Base-by-base conservation (phyloP, 2,113 vertebrate species). In the Glareola pratincola region DNA sequence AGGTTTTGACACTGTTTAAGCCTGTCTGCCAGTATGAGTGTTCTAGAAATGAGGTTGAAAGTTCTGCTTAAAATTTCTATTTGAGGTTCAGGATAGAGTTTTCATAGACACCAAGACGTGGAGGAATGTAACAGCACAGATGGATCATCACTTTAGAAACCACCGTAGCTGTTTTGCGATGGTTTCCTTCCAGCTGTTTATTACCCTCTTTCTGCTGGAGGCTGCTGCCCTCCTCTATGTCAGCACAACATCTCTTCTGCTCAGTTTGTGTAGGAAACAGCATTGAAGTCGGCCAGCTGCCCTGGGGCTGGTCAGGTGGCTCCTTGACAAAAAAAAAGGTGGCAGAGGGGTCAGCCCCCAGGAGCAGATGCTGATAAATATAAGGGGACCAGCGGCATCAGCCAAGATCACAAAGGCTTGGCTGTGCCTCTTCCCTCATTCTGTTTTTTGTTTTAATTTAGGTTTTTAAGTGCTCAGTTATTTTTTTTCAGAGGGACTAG, bases 381-480 rank as follows among this genome's bases (percentile, higher is more conserved):
- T 9, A 8, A 50, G 29, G 62, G 24, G 14, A 72, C 8, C 14
- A 24, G 45, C 12, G 66, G 7, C 39, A 27, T 16, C 86, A 92
- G 18, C 32, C 34, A 50, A 15, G 22, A 29, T 54, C 54, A 5
- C 22, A 9, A 47, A 50, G 43, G 15, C 60, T 86, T 56, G 41
- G 12, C 48, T 1, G 12, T 53, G 68, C 63, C 56, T 72, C 62
- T 74, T 71, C 51, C 9, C 57, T 92, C 32, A 1, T 18, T 32
- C 20, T 73, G 15, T 9, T 54, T 75, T 37, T 34, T 14, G 21
- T 9, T 92, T 68, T 59, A 39, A 64, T 60, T 86, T 21, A 20
- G 12, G 12, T 71, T 57, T 71, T 74, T 27, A 39, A 59, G 19
- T 27, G 10, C 54, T 71, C 15, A 0, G 0, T 63, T 27, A 16